Conservation (phyloP, 2,113 vertebrate genomes). For the Apteryx owenii region DNA sequence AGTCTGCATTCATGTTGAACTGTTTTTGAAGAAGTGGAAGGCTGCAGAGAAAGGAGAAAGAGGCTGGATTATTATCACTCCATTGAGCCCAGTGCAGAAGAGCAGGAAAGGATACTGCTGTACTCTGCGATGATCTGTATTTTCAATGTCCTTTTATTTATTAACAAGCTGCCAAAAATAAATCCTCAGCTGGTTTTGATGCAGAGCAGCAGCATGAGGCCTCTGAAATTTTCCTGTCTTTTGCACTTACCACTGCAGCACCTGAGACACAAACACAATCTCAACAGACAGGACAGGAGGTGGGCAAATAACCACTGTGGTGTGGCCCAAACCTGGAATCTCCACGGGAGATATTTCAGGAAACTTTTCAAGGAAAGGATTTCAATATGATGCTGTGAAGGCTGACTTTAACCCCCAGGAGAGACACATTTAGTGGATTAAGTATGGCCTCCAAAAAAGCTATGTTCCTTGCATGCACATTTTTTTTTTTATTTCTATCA, state of each 20-base stretch:
- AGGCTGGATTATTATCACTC: neutral
- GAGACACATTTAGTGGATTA: neutral
- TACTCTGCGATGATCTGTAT: conserved; percentile 52
- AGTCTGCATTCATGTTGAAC: neutral
- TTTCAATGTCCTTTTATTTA: conserved; percentile 63
- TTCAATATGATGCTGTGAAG: neutral
- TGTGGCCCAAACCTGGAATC: neutral
- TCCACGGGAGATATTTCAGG: neutral
- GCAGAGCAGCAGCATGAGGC: neutral
- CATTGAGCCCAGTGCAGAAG: neutral
- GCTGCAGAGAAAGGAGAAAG: conserved; percentile 5
- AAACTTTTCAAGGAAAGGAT: neutral
- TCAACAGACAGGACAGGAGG: neutral
- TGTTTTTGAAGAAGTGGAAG: neutral
- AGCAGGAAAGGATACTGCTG: neutral
- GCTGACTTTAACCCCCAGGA: neutral
- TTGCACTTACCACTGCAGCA: neutral
- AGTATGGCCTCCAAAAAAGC: neutral
- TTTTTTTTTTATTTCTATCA: neutral
- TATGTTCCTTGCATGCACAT: neutral
- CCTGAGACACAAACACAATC: neutral
- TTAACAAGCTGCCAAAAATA: conserved; percentile 67
- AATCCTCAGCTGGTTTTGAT: neutral
- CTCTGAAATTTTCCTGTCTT: conserved; percentile 23
- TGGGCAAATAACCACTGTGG: neutral